Percentiles rank a stretch among this genome's conserved stretches.
phyloP scores from a whole-genome alignment of 2,888 invertebrate species.

The Masnerella sp. region DNA sequence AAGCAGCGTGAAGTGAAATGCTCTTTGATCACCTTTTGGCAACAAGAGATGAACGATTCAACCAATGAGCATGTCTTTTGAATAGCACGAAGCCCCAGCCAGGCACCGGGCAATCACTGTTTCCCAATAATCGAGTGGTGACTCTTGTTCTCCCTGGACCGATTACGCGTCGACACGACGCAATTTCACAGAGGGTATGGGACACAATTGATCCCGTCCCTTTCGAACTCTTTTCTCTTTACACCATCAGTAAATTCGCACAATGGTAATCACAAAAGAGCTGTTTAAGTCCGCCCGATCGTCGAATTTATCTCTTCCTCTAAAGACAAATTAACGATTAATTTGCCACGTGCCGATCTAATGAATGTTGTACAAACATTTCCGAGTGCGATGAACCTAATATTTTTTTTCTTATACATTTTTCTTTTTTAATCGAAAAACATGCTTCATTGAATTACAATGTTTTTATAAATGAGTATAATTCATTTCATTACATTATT shows the following conservation, averaged over 20 bases:
- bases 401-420: too few species aligned
- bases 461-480: too few species aligned
- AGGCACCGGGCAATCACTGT: conserved; percentile 60
- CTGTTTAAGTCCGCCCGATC: conserved; percentile 38
- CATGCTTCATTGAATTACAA: too few species aligned
- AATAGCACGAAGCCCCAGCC: conserved; percentile 38
- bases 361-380: neutral
- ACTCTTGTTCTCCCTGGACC: conserved; percentile 60
- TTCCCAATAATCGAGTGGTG: conserved; percentile 63
- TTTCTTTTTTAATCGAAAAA: too few species aligned
- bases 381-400: too few species aligned
- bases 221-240: conserved; percentile 49
- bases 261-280: conserved; percentile 57
- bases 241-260: conserved; percentile 51
- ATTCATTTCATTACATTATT: too few species aligned
- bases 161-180: conserved; percentile 63
- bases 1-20: conserved; percentile 25
- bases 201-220: conserved; percentile 56
- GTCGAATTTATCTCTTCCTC: conserved; percentile 18
- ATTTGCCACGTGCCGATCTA: conserved; percentile 8
- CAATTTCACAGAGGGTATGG: conserved; percentile 50
- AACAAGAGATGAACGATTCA: conserved; percentile 54
- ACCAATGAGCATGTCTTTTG: conserved; percentile 57
- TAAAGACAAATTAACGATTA: conserved; percentile 23
- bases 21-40: conserved; percentile 54